Conservation (phyloP, 2,797 vertebrate species). For the Cephalopachus bancanus region DNA sequence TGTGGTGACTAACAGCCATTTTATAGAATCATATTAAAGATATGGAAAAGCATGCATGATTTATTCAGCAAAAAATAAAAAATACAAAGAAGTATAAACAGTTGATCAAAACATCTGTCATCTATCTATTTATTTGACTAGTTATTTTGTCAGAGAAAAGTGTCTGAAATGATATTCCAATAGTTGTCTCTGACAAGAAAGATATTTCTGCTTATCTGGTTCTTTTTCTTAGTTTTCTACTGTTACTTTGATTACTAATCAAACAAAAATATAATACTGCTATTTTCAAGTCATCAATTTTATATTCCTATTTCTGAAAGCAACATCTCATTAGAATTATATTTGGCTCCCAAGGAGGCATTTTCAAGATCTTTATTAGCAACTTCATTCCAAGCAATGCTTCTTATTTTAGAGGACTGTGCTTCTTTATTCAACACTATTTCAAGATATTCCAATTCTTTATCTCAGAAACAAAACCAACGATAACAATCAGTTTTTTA, state of each 20-base stretch:
- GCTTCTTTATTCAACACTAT: background rate
- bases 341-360: background rate
- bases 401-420: background rate
- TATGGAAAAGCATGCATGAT: background rate
- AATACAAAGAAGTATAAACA: background rate
- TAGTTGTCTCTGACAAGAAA: background rate
- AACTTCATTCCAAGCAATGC: background rate
- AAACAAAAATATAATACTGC: background rate
- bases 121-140: background rate
- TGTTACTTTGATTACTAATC: slow-evolving; percentile 7
- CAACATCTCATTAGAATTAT: background rate
- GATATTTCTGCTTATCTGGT: background rate
- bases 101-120: background rate
- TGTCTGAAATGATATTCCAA: background rate
- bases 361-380: background rate
- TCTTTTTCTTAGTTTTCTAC: slow-evolving; percentile 16
- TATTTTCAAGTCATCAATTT: slow-evolving; percentile 55
- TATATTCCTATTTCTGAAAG: slow-evolving; percentile 39
- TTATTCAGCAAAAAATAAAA: slow-evolving; percentile 14
- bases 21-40: background rate
- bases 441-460: background rate
- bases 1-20: background rate
- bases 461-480: slow-evolving; percentile 6
- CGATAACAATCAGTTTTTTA: background rate
- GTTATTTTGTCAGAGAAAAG: background rate